Percentiles rank a stretch among this genome's conserved stretches.
These are phyloP conservation scores for Troides helena DNA, from an alignment of 2,888 invertebrate species.

Conservation along the genomic window DNA sequence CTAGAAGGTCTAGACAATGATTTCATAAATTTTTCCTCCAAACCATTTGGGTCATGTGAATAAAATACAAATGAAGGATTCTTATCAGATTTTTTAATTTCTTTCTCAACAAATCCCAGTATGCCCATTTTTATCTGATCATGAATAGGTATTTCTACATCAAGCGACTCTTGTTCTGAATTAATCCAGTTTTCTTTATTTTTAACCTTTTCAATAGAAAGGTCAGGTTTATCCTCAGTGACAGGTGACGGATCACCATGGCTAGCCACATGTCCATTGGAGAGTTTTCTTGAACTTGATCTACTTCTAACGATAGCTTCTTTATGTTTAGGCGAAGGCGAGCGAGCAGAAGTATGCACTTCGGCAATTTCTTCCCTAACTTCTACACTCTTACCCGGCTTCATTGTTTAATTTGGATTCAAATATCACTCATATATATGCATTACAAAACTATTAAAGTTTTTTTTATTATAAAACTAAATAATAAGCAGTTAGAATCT, in stretches of 20 bases:
- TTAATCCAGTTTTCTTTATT: slow-evolving; percentile 70
- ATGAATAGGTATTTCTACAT: slow-evolving; percentile 81
- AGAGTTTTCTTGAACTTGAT: slow-evolving; percentile 63
- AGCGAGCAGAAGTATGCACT: slow-evolving; percentile 63
- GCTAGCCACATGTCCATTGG: slow-evolving; percentile 59
- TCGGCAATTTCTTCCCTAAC: slow-evolving; percentile 70
- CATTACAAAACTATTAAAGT: neutral
- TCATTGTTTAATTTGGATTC: slow-evolving; percentile 47
- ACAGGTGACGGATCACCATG: slow-evolving; percentile 37
- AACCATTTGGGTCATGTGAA: slow-evolving; percentile 72
- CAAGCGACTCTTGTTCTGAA: slow-evolving; percentile 78
- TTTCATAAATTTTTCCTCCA: slow-evolving; percentile 73
- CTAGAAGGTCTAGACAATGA: slow-evolving; percentile 69
- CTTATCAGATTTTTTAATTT: slow-evolving; percentile 74
- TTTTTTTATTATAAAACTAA: slow-evolving; percentile 13
- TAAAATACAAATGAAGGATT: slow-evolving; percentile 75
- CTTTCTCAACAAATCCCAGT: slow-evolving; percentile 74
- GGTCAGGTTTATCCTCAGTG: slow-evolving; percentile 40
- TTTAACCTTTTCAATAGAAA: slow-evolving; percentile 58
- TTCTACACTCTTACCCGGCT: slow-evolving; percentile 66
- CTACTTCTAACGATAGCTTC: slow-evolving; percentile 55
- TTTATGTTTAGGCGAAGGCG: slow-evolving; percentile 69
- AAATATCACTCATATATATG: slow-evolving; percentile 35
- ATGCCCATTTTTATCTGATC: slow-evolving; percentile 77
- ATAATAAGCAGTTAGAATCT: slow-evolving; percentile 4